These are phyloP conservation scores for Ascaphus truei DNA, from an alignment of 2,113 vertebrate species.

Conservation along the genomic window DNA sequence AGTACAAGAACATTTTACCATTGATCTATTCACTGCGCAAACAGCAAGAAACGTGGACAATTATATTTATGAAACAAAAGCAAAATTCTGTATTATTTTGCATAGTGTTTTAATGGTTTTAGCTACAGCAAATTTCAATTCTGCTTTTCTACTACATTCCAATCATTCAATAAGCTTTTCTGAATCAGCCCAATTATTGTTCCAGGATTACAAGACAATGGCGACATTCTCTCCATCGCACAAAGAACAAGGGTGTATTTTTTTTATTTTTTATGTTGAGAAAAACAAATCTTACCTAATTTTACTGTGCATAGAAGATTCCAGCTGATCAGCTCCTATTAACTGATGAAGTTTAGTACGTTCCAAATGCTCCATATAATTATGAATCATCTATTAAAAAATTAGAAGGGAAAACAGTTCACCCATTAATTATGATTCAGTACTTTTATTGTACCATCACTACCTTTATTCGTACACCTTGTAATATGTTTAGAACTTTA, in stretches of 20 bases:
- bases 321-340: slow-evolving; percentile 68
- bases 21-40: too few relatives aligned
- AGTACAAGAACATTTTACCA: too few relatives aligned
- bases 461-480: too few relatives aligned
- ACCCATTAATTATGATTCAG: not conserved
- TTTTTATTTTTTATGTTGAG: slow-evolving; percentile 46
- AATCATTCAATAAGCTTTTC: slow-evolving; percentile 49
- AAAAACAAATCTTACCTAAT: slow-evolving; percentile 76
- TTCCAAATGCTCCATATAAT: slow-evolving; percentile 98
- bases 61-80: too few relatives aligned
- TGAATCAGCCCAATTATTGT: slow-evolving; percentile 50
- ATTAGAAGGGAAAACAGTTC: slow-evolving; percentile 43
- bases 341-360: slow-evolving; percentile 89
- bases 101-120: too few relatives aligned
- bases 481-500: too few relatives aligned
- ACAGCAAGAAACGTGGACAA: too few relatives aligned
- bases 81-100: too few relatives aligned
- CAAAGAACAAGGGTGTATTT: slow-evolving; percentile 41
- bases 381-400: slow-evolving; percentile 93
- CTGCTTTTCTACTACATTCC: slow-evolving; percentile 47
- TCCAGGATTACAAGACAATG: slow-evolving; percentile 54
- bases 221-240: slow-evolving; percentile 43
- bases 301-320: slow-evolving; percentile 66
- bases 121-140: slow-evolving; percentile 29
- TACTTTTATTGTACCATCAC: too few relatives aligned